A percentile compares a stretch with the other conserved stretches of the same genome.
phyloP scores from a whole-genome alignment of 1,140 invertebrate species.

The Procambarus clarkii region DNA sequence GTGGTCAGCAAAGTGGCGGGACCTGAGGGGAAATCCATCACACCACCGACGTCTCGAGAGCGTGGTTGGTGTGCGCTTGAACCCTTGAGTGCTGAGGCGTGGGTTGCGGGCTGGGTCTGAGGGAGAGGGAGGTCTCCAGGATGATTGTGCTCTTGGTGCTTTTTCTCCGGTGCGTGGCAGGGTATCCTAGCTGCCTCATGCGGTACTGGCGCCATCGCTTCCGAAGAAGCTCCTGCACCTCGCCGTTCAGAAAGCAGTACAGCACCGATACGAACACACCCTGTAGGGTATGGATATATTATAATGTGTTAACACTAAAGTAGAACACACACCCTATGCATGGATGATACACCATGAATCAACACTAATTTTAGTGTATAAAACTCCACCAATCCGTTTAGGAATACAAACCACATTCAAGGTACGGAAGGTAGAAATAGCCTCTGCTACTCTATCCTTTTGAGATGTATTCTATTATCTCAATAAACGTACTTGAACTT shows the following conservation, averaged over 20 bases:
- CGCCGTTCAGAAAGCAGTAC: slow-evolving; percentile 54
- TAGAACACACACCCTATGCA: no score
- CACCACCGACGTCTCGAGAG: slow-evolving; percentile 17
- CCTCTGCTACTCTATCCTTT: no score
- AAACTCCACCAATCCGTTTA: no score
- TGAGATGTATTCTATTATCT: no score
- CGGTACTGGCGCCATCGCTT: slow-evolving; percentile 56
- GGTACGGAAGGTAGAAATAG: no score
- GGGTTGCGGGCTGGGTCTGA: slow-evolving; percentile 26
- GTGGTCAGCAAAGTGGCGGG: not conserved
- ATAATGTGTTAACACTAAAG: not conserved
- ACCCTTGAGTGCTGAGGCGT: not conserved
- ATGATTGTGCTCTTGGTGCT: slow-evolving; percentile 54
- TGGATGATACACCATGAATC: no score
- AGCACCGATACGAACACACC: slow-evolving; percentile 53
- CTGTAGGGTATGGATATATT: not conserved
- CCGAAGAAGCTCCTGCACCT: slow-evolving; percentile 40
- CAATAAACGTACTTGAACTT: no score
- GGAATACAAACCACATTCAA: no score
- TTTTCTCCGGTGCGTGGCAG: not conserved
- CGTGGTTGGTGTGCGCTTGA: not conserved
- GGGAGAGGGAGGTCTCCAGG: slow-evolving; percentile 17
- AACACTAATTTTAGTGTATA: no score
- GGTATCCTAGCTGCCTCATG: slow-evolving; percentile 20
- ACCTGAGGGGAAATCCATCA: not conserved